Conservation (phyloP, 1,140 invertebrate species). For the Goniozus legneri region DNA sequence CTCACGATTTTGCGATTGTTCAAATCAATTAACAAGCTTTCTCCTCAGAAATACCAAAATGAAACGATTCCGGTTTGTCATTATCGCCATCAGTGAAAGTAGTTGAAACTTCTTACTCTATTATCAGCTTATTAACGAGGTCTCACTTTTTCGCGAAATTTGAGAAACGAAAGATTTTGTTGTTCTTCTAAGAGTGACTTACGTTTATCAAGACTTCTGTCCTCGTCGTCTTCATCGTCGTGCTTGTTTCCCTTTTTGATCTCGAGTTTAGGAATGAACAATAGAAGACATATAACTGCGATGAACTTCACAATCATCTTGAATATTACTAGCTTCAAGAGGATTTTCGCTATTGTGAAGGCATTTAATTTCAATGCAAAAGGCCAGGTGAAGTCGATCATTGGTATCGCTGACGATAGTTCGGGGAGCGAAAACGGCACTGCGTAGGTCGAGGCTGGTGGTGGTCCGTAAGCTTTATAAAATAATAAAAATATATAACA, state of each 20-base stretch:
- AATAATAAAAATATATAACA: slow-evolving; percentile 4
- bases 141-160: no score
- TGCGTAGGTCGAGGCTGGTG: slow-evolving; percentile 33
- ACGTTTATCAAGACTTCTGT: slow-evolving; percentile 19
- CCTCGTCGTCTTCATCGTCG: slow-evolving; percentile 22
- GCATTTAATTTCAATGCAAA: slow-evolving; percentile 63
- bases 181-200: slow-evolving; percentile 10
- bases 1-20: not conserved
- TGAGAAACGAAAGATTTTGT: no score
- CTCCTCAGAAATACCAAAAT: no score
- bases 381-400: slow-evolving; percentile 40
- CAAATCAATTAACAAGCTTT: no score
- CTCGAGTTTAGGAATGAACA: slow-evolving; percentile 71
- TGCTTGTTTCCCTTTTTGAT: slow-evolving; percentile 31
- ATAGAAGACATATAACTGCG: slow-evolving; percentile 66
- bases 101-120: no score
- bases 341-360: slow-evolving; percentile 67
- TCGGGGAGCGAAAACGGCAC: slow-evolving; percentile 57
- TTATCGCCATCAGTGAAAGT: no score
- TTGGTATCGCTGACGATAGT: slow-evolving; percentile 51
- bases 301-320: slow-evolving; percentile 77
- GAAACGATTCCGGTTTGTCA: no score
- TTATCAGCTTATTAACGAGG: no score
- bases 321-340: slow-evolving; percentile 70
- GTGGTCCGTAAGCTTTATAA: slow-evolving; percentile 22